A percentile compares a stretch with the other conserved stretches of the same genome.
These are phyloP conservation scores for Cebidichthys violaceus DNA, from an alignment of 2,113 vertebrate genomes.

Conservation along the genomic window DNA sequence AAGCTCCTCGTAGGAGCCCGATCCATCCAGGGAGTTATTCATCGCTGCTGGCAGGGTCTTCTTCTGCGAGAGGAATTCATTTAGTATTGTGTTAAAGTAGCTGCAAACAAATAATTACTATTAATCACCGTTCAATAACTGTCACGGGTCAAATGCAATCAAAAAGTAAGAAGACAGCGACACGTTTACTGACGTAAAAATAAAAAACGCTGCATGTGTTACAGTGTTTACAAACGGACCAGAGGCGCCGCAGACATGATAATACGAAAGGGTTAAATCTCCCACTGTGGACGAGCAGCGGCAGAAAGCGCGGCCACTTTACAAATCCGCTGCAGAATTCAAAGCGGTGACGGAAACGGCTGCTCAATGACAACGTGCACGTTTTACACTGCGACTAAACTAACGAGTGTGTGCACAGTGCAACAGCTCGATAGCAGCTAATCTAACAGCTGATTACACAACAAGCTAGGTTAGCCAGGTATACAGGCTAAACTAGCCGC, in stretches of 20 bases:
- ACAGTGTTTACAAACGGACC: background rate
- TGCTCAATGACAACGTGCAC: background rate
- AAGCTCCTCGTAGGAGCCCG: slow-evolving; percentile 96
- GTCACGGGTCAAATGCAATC: background rate
- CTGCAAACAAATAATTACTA: background rate
- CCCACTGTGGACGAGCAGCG: slow-evolving; percentile 61
- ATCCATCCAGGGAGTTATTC: slow-evolving; percentile 80
- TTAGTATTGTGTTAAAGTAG: background rate
- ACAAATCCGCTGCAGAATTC: slow-evolving; percentile 67
- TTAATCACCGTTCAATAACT: background rate
- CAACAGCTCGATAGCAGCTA: background rate
- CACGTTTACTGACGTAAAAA: background rate
- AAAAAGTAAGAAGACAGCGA: background rate
- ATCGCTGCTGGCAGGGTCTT: slow-evolving; percentile 54
- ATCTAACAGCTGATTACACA: slow-evolving; percentile 57
- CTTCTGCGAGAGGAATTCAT: background rate
- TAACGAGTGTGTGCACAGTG: background rate
- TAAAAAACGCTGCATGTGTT: background rate
- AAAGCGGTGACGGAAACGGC: slow-evolving; percentile 4
- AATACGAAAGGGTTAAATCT: slow-evolving; percentile 80
- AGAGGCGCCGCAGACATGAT: background rate
- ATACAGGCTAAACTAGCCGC: slow-evolving; percentile 68
- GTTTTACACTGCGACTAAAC: background rate
- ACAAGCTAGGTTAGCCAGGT: slow-evolving; percentile 62
- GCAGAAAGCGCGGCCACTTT: slow-evolving; percentile 82